Evolutionary conservation across 2,113 vertebrate species (phyloP).

Genomic region (Hiodon alosoides): DNA sequence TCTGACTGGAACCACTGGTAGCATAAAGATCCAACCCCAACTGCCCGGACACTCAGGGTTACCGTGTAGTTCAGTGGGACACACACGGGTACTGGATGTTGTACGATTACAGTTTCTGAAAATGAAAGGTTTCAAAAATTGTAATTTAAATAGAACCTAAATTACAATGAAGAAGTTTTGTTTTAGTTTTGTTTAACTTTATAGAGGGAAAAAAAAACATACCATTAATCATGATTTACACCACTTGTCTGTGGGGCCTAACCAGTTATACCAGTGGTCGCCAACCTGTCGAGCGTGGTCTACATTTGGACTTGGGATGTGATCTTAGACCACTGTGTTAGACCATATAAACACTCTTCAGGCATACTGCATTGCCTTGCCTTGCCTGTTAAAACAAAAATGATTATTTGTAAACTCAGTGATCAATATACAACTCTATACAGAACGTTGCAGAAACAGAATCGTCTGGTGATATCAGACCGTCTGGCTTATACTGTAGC

Average conservation of each 20-base stretch:
- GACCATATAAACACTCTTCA: not conserved
- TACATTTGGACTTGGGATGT: too few relatives aligned
- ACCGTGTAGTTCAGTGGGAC: slow-evolving; percentile 49
- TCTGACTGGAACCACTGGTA: slow-evolving; percentile 61
- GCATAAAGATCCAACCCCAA: slow-evolving; percentile 24
- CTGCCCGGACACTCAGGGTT: slow-evolving; percentile 43
- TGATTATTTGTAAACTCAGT: too few relatives aligned
- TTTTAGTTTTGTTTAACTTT: not conserved
- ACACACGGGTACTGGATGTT: slow-evolving; percentile 47
- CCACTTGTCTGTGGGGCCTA: not conserved
- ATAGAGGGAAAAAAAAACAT: not conserved
- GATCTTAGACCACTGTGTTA: too few relatives aligned
- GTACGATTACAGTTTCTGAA: slow-evolving; percentile 46
- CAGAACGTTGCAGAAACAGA: too few relatives aligned
- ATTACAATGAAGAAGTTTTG: too few relatives aligned
- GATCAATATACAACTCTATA: too few relatives aligned
- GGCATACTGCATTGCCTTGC: not conserved
- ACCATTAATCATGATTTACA: slow-evolving; percentile 24
- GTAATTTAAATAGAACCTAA: too few relatives aligned
- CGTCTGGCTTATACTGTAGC: too few relatives aligned
- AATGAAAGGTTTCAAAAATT: slow-evolving; percentile 1
- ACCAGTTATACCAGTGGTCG: not conserved
- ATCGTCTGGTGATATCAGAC: too few relatives aligned
- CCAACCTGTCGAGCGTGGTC: too few relatives aligned
- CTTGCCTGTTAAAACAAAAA: not conserved